Base-by-base conservation (phyloP, 2,888 invertebrate genomes). In the Drosophila colorata region DNA sequence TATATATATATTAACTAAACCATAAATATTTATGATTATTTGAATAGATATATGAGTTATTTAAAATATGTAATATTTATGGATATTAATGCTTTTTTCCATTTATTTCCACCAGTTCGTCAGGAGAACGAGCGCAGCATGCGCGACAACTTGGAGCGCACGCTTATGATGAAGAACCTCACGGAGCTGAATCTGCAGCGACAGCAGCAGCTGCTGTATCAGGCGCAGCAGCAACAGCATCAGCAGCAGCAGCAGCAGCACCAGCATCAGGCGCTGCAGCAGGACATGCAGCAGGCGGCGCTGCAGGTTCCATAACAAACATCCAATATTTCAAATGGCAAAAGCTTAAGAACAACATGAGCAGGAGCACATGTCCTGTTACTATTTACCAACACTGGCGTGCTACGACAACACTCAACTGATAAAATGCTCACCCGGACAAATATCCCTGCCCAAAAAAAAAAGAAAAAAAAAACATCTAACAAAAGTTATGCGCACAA, bases 61-160 rank as follows among this genome's bases (percentile, higher is more conserved):
- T 8, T 7, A 2, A 25, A 40, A 20, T 38, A 16, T 31, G 28
- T 11, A 33, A 31, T 31, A 52, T 35, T 55, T 40, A 46, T n/a
- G n/a, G n/a, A n/a, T n/a, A n/a, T n/a, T 33, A 47, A 41, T 56
- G 16, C n/a, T 37, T 64, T 64, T 46, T 61, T 81, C 4, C 11
- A 70, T 90, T 75, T 88, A 8, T 40, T 25, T 93, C 94, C 94
- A 56, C 82, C 95, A 97, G 97, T 97, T 92, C 96, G 97, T 87
- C 96, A 96, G 93, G 96, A 97, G 94, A 97, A 97, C 93, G 96
- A 97, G 93, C 96, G 96, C 93, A 94, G 96, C 93, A 94, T 96
- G 94, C 94, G 94, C 92, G 96, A 96, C 93, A 96, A 95, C 87
- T 93, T 95, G 92, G 95, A 95, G 69, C 90, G 92, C 52, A 91